A percentile compares a stretch with the other conserved stretches of the same genome.
These are phyloP conservation scores for Lasioglossum morio DNA, from an alignment of 2,888 invertebrate genomes.

Conservation along the genomic window DNA sequence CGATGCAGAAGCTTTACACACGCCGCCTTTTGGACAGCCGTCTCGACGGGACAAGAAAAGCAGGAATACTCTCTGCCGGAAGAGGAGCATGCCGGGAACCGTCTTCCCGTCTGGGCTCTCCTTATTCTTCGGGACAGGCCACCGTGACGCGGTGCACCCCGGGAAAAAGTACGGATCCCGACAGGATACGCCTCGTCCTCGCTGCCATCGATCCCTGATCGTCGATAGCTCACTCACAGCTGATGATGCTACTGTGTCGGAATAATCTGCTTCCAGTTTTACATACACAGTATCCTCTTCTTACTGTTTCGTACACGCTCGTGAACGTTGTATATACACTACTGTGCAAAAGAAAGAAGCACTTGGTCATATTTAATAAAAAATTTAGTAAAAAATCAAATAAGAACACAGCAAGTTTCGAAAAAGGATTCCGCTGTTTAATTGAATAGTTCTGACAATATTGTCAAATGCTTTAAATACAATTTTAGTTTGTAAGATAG, in stretches of 20 bases:
- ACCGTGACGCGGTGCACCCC: neutral
- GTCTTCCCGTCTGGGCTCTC: neutral
- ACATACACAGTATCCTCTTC: neutral
- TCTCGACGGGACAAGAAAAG: slow-evolving; percentile 20
- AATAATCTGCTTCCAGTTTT: neutral
- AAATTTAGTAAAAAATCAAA: too few species aligned
- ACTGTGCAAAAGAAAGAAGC: too few species aligned
- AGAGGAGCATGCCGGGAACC: slow-evolving; percentile 1
- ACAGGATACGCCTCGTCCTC: neutral
- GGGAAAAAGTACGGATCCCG: neutral
- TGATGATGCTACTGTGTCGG: neutral
- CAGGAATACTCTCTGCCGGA: slow-evolving; percentile 14
- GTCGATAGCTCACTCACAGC: neutral
- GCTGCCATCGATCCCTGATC: neutral
- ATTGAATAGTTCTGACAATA: too few species aligned
- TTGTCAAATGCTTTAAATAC: too few species aligned
- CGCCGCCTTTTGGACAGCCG: slow-evolving; percentile 39
- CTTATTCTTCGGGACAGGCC: slow-evolving; percentile 2
- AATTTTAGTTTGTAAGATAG: too few species aligned
- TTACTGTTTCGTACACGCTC: too few species aligned
- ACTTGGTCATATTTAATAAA: too few species aligned
- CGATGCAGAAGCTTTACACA: slow-evolving; percentile 43
- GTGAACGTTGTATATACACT: too few species aligned
- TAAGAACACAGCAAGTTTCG: too few species aligned
- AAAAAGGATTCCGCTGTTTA: too few species aligned